phyloP scores from a whole-genome alignment of 64 coral and sea anemone genomes.

The Platygyra sinensis region DNA sequence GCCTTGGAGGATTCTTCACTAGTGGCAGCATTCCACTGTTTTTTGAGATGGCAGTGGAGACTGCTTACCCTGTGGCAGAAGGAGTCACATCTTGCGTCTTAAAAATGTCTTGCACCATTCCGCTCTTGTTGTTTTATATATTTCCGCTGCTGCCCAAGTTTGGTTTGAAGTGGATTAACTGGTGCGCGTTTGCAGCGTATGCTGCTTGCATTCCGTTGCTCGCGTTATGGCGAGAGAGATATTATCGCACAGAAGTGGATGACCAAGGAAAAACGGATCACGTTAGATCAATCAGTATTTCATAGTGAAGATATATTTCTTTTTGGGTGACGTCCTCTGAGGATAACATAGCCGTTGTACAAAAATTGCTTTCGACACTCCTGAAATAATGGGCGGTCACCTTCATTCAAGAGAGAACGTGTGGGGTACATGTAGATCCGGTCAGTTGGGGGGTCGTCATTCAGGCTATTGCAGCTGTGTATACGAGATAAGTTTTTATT shows the following conservation, averaged over 20 bases:
- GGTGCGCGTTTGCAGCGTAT: slow-evolving; percentile 47
- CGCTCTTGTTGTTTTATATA: slow-evolving; percentile 51
- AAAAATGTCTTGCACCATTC: slow-evolving; percentile 26
- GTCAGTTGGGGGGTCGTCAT: too few relatives aligned
- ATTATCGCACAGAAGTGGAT: slow-evolving; percentile 53
- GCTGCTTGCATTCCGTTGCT: slow-evolving; percentile 26
- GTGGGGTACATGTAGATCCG: too few relatives aligned
- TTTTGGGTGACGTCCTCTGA: too few relatives aligned
- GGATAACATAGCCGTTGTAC: too few relatives aligned
- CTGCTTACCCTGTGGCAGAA: slow-evolving; percentile 65
- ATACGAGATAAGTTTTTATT: too few relatives aligned
- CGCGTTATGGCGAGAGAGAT: slow-evolving; percentile 47
- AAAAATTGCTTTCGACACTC: too few relatives aligned
- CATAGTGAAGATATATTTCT: too few relatives aligned
- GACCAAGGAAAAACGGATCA: neutral
- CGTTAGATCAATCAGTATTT: too few relatives aligned
- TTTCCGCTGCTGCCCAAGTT: slow-evolving; percentile 61
- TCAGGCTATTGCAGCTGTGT: too few relatives aligned
- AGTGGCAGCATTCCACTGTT: slow-evolving; percentile 51
- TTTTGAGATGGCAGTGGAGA: slow-evolving; percentile 72
- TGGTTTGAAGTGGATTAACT: slow-evolving; percentile 63
- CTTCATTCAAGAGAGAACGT: too few relatives aligned
- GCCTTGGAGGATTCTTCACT: slow-evolving; percentile 59
- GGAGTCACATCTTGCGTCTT: slow-evolving; percentile 46
- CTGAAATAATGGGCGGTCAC: too few relatives aligned